Base-by-base conservation (phyloP, 2,888 invertebrate genomes). In the Notodonta dromedarius region DNA sequence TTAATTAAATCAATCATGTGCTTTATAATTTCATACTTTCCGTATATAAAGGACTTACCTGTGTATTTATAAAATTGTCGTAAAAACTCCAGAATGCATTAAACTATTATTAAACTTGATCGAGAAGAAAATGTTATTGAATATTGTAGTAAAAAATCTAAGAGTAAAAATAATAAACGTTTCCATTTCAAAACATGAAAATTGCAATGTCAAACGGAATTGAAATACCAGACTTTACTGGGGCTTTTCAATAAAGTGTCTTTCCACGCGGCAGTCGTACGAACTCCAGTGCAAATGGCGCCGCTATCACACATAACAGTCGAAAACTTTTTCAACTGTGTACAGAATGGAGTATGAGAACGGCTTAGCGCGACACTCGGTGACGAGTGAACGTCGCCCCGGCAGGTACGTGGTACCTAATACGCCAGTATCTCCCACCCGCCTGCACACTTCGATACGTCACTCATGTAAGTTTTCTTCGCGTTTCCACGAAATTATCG, bases 391-490 rank as follows among this genome's bases (percentile, higher is more conserved):
- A 78, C 80, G 83, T 67, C 77, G 76, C 74, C 67, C 62, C 80
- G 78, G 79, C 86, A 84, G 86, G 85, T 85, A 83, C 12, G 13
- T 11, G 54, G 64, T 67, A 71, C 62, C 73, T 74, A 75, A 84
- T 83, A 79, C 76, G 74, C 73, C 81, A 76, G 73, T 82, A 85
- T 87, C 83, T 78, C 79, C 64, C 72, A 65, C 71, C 66, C 76
- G 84, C 81, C 88, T 89, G 90, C 82, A 69, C 73, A 73, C 74
- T 64, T 74, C 79, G 91, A 91, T 91, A 92, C 80, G 91, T 91
- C 91, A 90, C 85, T 91, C 91, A 89, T 86, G 78, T 80, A 85
- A 90, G 87, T 90, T 88, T 88, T 85, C 83, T 87, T 85, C 77
- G 77, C 75, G 78, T 76, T 71, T 70, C 72, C 69, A 69, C 71